Conservation (phyloP, 2,113 vertebrate species). For the Uria lomvia region DNA sequence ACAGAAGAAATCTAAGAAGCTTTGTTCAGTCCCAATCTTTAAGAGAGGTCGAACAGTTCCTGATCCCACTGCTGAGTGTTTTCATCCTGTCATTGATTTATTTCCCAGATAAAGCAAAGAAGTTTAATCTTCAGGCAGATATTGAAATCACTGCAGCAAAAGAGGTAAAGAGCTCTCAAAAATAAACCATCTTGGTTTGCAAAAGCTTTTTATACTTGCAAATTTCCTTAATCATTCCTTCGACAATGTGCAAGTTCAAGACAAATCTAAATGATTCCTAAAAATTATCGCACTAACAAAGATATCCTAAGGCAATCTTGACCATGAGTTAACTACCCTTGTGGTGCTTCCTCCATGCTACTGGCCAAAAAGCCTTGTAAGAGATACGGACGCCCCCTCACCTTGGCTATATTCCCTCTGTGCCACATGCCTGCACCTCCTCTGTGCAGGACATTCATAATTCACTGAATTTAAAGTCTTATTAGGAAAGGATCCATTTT, state of each 20-base stretch:
- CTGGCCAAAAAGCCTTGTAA: not conserved
- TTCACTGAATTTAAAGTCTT: not conserved
- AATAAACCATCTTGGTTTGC: not conserved
- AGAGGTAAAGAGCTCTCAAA: not conserved
- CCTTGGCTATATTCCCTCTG: not conserved
- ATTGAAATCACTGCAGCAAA: not conserved
- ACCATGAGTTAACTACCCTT: not conserved
- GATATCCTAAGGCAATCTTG: not conserved
- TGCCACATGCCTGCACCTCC: not conserved
- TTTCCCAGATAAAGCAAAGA: not conserved
- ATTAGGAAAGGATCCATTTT: not conserved
- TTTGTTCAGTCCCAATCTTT: not conserved
- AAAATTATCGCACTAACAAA: not conserved
- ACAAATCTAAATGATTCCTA: not conserved
- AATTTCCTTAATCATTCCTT: not conserved
- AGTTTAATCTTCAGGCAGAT: not conserved
- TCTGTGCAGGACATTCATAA: not conserved
- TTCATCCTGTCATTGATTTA: constrained; percentile 1
- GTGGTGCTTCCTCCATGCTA: not conserved
- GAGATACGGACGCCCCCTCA: not conserved
- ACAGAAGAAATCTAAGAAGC: not conserved
- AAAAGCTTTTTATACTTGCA: not conserved
- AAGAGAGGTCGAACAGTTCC: not conserved
- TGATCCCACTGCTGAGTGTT: not conserved
- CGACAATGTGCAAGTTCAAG: not conserved